A percentile compares a stretch with the other conserved stretches of the same genome.
Evolutionary conservation across 2,888 invertebrate species (phyloP).

Genomic region (Cryptocephalus moraei): DNA sequence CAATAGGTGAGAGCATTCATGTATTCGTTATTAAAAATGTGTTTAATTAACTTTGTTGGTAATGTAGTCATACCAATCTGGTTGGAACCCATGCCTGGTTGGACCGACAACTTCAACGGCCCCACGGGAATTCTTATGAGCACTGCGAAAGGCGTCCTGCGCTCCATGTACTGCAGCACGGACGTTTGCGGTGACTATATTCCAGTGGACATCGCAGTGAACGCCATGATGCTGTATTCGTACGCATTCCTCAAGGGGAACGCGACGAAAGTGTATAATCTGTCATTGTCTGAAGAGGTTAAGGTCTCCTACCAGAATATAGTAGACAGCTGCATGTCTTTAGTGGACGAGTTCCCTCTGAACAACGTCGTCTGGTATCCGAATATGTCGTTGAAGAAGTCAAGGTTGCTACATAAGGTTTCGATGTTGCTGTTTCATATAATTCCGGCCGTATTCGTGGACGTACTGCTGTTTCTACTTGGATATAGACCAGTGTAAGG

Average conservation of each 20-base stretch:
- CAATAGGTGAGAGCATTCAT: conserved; percentile 73
- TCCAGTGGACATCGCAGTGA: conserved; percentile 76
- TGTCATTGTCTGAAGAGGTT: not conserved
- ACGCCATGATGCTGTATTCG: conserved; percentile 48
- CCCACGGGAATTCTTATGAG: conserved; percentile 77
- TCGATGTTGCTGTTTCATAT: conserved; percentile 68
- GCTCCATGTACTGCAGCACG: conserved; percentile 71
- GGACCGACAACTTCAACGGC: conserved; percentile 90
- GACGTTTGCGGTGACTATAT: conserved; percentile 66
- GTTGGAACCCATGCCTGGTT: conserved; percentile 71
- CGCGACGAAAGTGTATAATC: not conserved
- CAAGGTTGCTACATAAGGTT: conserved; percentile 55
- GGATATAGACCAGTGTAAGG: conserved; percentile 75
- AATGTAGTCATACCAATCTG: conserved; percentile 65
- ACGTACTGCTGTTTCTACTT: conserved; percentile 63
- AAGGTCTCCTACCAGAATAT: conserved; percentile 58
- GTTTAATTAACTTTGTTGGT: too few relatives aligned
- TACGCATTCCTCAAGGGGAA: too few relatives aligned
- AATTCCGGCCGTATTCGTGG: conserved; percentile 71
- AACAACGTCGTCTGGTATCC: conserved; percentile 81
- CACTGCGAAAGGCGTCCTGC: conserved; percentile 77
- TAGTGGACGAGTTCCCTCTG: conserved; percentile 68
- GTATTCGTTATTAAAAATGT: too few relatives aligned
- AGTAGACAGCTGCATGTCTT: conserved; percentile 59
- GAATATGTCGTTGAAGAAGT: conserved; percentile 65